Evolutionary conservation across 2,888 invertebrate species (phyloP).

Genomic region (Leptinotarsa peninsularis): DNA sequence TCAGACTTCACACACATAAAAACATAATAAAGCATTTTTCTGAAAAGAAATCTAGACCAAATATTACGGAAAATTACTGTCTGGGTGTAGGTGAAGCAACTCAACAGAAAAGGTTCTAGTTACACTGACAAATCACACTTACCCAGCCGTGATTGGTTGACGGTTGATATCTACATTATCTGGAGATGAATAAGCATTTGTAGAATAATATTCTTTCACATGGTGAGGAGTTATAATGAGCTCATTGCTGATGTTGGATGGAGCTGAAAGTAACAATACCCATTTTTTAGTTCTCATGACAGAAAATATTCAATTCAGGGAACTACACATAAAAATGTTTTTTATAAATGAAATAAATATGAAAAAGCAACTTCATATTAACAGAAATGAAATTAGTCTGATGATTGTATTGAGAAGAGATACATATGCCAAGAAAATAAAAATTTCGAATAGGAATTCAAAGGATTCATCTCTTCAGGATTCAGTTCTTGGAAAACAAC

Average conservation of each 20-base stretch:
- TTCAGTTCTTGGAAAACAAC: too few relatives aligned
- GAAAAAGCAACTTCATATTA: too few relatives aligned
- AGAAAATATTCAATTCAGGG: too few relatives aligned
- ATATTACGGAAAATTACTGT: not conserved
- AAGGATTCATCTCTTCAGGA: too few relatives aligned
- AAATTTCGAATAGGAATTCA: too few relatives aligned
- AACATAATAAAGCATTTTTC: not conserved
- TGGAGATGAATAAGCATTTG: slow-evolving; percentile 61
- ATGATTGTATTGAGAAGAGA: too few relatives aligned
- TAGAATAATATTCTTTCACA: slow-evolving; percentile 61
- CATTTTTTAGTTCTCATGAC: not conserved
- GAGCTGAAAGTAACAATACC: slow-evolving; percentile 53
- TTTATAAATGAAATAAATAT: too few relatives aligned
- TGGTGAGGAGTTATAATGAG: slow-evolving; percentile 62
- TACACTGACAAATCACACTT: slow-evolving; percentile 56
- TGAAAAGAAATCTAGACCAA: not conserved
- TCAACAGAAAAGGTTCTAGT: slow-evolving; percentile 9
- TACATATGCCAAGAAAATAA: too few relatives aligned
- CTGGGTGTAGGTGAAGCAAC: slow-evolving; percentile 19
- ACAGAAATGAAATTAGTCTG: too few relatives aligned
- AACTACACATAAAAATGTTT: too few relatives aligned
- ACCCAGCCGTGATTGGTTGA: slow-evolving; percentile 76
- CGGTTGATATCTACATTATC: slow-evolving; percentile 75
- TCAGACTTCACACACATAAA: slow-evolving; percentile 3
- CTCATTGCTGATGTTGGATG: slow-evolving; percentile 64